A percentile compares a stretch with the other conserved stretches of the same genome.
phyloP scores from a whole-genome alignment of 2,113 vertebrate species.

The Thryonomys swinderianus region DNA sequence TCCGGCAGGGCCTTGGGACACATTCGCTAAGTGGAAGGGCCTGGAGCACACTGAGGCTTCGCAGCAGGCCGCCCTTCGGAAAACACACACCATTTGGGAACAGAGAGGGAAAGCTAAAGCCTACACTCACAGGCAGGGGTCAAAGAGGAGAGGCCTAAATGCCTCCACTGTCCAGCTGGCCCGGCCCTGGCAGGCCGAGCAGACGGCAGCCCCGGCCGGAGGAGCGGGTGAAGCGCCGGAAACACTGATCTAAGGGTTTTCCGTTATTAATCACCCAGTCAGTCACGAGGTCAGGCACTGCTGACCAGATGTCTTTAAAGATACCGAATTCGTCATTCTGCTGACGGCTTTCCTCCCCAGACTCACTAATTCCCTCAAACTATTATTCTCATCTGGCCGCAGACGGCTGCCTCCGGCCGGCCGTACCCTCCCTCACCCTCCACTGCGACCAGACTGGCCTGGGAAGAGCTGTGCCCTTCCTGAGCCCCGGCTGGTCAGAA shows the following conservation, averaged over 20 bases:
- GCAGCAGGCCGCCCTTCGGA: neutral
- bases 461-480: neutral
- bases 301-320: slow-evolving; percentile 78
- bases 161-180: neutral
- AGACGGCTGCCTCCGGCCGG: neutral
- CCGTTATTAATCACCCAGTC: slow-evolving; percentile 63
- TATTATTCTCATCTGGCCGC: slow-evolving; percentile 41
- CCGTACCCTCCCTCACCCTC: neutral
- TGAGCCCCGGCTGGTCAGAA: neutral
- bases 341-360: slow-evolving; percentile 56
- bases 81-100: neutral
- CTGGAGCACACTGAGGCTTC: neutral
- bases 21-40: neutral
- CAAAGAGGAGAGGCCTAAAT: neutral
- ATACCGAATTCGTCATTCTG: slow-evolving; percentile 72
- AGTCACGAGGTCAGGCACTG: slow-evolving; percentile 9
- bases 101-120: neutral
- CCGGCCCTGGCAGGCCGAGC: neutral
- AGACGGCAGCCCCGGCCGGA: neutral
- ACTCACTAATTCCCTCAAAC: slow-evolving; percentile 55
- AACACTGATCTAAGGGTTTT: slow-evolving; percentile 54
- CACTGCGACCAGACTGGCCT: neutral
- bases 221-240: neutral
- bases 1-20: neutral
- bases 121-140: neutral